Evolutionary conservation across 1,140 invertebrate genomes (phyloP).

Genomic region (Brachionus asplanchnoidis): DNA sequence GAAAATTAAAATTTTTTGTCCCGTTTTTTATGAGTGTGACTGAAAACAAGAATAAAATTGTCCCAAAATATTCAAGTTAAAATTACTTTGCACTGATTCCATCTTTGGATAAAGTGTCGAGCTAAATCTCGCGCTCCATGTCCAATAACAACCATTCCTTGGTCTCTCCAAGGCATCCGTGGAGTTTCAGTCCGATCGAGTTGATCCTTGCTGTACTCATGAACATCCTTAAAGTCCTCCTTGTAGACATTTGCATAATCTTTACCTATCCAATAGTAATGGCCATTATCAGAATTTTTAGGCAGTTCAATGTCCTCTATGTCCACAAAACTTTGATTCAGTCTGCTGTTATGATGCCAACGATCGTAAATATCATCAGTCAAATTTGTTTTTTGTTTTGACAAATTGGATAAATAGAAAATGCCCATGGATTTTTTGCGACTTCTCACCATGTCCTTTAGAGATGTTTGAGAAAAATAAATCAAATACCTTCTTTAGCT

Average conservation of each 20-base stretch:
- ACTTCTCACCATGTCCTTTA: neutral
- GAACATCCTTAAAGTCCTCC: conserved; percentile 79
- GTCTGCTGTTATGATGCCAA: neutral
- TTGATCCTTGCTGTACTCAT: conserved; percentile 68
- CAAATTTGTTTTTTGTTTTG: neutral
- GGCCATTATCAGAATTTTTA: neutral
- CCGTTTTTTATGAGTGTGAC: too few species aligned
- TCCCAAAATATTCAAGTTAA: too few species aligned
- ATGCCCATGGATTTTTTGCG: neutral
- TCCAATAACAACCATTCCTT: conserved; percentile 78
- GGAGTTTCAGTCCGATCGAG: conserved; percentile 74
- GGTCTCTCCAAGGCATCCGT: conserved; percentile 96
- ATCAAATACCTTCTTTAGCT: neutral
- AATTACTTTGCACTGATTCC: conserved; percentile 72
- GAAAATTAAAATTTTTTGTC: too few species aligned
- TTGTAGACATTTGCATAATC: conserved; percentile 96
- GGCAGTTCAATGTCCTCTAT: conserved; percentile 15
- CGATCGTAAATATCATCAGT: conserved; percentile 32
- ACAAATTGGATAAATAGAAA: neutral
- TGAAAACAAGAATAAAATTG: too few species aligned
- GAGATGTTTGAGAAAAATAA: neutral
- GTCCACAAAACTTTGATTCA: conserved; percentile 7
- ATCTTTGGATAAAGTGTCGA: conserved; percentile 91
- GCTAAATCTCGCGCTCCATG: conserved; percentile 81
- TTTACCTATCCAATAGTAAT: conserved; percentile 90